These are phyloP conservation scores for Nibea coibor DNA, from an alignment of 2,113 vertebrate species.

Conservation along the genomic window DNA sequence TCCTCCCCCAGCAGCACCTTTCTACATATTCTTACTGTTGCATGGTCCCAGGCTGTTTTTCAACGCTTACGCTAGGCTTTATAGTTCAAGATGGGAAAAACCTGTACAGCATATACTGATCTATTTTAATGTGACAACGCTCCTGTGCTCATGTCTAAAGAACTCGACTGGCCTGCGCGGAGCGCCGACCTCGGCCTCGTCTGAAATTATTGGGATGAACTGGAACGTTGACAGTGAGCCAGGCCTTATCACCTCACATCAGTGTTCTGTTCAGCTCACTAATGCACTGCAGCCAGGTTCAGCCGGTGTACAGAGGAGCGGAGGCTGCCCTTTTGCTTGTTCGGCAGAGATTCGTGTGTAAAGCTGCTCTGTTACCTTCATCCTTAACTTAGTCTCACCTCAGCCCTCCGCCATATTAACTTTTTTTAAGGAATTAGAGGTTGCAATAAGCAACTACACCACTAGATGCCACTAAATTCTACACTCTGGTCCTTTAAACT, in stretches of 20 bases:
- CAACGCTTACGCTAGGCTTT: not conserved
- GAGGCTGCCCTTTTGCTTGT: no score
- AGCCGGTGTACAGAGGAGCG: no score
- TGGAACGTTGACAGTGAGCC: not conserved
- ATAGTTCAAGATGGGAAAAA: not conserved
- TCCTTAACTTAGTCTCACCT: no score
- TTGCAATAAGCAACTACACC: no score
- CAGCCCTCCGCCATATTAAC: no score
- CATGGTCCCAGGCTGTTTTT: accelerated
- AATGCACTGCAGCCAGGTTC: not conserved
- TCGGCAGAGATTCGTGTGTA: not conserved
- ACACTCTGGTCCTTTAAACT: no score
- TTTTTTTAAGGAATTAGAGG: no score
- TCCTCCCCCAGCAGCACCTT: not conserved
- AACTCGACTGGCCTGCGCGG: not conserved
- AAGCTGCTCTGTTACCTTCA: not conserved
- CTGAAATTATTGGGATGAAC: not conserved
- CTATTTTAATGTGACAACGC: not conserved
- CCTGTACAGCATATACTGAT: not conserved
- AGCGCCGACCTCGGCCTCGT: not conserved
- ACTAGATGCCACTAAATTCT: no score
- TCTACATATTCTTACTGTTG: not conserved
- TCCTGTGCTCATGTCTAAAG: not conserved
- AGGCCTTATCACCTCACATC: not conserved
- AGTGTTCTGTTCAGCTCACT: not conserved